Evolutionary conservation across 53 echinoderm and acorn worm species (phyloP), one percentile per base, ranked within the genome.

Genomic region (Stichopus horrens): DNA sequence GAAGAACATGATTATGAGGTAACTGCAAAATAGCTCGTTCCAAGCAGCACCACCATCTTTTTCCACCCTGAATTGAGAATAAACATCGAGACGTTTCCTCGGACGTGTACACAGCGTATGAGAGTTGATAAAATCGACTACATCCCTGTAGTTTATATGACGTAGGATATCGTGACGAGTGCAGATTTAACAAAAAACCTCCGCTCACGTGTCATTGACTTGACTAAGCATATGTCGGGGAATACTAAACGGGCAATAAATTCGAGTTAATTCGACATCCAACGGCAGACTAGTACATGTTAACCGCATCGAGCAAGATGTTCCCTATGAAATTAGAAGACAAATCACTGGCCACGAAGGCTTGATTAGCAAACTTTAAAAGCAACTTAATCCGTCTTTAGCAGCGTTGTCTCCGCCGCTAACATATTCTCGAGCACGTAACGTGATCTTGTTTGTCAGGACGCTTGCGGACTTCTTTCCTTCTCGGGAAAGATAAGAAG

Each of bases 341-440:
- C 81, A 16, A 22, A 57, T 57, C 81, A 20, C 81, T 21, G 58
- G 21, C 81, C 57, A 57, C 81, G 22, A 81, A 81, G n/a, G 81
- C 81, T 20, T 81, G 16, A 81, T 81, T 81, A 81, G 19, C 7
- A 22, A 23, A 22, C 56, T 81, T 81, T 55, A 21, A 57, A 10
- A 54, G 81, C 20, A 81, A 81, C 55, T 55, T 81, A 81, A 81
- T 81, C 81, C 81, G 81, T 56, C 57, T 80, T 81, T 19, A 81
- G 81, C 56, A 57, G 81, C 21, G 57, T 57, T 58, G 16, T 10
- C 22, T 14, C 52, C 10, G 57, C 5, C 9, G 57, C 57, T 81
- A 57, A 81, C 56, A 81, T 81, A 81, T 81, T 81, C 81, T 58
- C 58, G 53, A 81, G 81, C 81, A 81, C 81, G 81, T 58, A 81